Percentiles rank a stretch among this genome's conserved stretches.
These are phyloP conservation scores for Danio tinwini DNA, from an alignment of 2,797 vertebrate species.

Conservation along the genomic window DNA sequence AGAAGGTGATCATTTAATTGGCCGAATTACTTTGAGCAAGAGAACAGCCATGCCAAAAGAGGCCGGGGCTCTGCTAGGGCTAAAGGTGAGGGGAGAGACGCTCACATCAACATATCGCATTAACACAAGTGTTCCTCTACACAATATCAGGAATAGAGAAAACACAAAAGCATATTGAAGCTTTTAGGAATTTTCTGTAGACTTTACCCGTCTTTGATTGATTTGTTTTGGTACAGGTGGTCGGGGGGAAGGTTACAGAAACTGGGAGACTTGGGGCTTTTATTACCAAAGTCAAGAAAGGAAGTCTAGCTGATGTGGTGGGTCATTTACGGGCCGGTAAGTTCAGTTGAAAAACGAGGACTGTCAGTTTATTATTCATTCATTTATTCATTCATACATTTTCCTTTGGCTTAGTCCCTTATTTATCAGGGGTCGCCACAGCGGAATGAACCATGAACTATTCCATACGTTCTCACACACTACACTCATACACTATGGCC, in stretches of 20 bases:
- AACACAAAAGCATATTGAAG: background rate
- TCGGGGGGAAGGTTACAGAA: conserved; percentile 97
- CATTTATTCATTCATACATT: too few relatives aligned
- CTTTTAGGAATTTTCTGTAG: background rate
- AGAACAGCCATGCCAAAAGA: conserved; percentile 96
- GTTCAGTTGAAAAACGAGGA: conserved; percentile 9
- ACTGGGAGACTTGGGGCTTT: conserved; percentile 97
- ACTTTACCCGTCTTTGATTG: conserved; percentile 31
- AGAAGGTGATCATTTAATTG: conserved; percentile 97
- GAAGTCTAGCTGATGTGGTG: conserved; percentile 96
- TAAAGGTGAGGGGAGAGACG: conserved; percentile 85
- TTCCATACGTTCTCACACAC: too few relatives aligned
- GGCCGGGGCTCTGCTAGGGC: conserved; percentile 91
- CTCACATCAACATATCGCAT: conserved; percentile 28
- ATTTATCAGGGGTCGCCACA: too few relatives aligned
- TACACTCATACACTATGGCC: too few relatives aligned
- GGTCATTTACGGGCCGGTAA: conserved; percentile 97
- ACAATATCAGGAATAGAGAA: background rate
- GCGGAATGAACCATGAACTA: too few relatives aligned
- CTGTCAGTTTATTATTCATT: background rate
- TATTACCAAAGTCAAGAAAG: conserved; percentile 99
- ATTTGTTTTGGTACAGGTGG: conserved; percentile 80
- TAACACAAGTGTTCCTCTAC: conserved; percentile 3
- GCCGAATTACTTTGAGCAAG: conserved; percentile 97
- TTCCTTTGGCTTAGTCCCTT: too few relatives aligned